Percentiles rank a stretch among this genome's conserved stretches.
These are phyloP conservation scores for Cairina moschata DNA, from an alignment of 2,113 vertebrate species.

Conservation along the genomic window DNA sequence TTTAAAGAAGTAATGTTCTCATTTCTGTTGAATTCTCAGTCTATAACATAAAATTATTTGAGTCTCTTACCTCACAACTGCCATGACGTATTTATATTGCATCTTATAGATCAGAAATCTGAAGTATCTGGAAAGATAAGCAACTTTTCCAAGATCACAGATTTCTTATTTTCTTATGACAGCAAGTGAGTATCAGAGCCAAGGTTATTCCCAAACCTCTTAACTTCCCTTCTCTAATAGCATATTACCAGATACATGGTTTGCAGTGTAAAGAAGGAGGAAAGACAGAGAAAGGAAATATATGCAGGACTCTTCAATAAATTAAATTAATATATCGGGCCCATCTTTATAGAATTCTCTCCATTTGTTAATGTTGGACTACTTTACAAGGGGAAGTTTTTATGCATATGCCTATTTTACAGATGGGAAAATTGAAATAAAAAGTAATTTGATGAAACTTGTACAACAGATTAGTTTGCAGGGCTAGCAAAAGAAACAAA, in stretches of 20 bases:
- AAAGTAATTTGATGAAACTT: neutral
- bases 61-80: neutral
- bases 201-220: neutral
- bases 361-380: neutral
- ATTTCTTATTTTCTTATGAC: constrained; percentile 25
- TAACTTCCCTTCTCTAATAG: neutral
- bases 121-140: neutral
- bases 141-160: neutral
- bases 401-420: neutral
- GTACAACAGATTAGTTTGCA: neutral
- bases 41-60: neutral
- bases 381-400: neutral
- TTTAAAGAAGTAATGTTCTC: neutral
- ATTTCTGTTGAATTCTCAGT: neutral
- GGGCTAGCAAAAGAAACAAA: neutral
- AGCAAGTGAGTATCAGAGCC: neutral
- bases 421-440: neutral
- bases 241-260: neutral
- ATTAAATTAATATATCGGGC: neutral
- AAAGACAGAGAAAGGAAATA: neutral
- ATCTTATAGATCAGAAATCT: neutral
- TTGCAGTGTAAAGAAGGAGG: neutral
- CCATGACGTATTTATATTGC: neutral
- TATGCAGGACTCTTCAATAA: neutral
- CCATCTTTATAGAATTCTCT: neutral